Base-by-base conservation (phyloP, 2,113 vertebrate genomes). In the Hirundichthys speculiger region DNA sequence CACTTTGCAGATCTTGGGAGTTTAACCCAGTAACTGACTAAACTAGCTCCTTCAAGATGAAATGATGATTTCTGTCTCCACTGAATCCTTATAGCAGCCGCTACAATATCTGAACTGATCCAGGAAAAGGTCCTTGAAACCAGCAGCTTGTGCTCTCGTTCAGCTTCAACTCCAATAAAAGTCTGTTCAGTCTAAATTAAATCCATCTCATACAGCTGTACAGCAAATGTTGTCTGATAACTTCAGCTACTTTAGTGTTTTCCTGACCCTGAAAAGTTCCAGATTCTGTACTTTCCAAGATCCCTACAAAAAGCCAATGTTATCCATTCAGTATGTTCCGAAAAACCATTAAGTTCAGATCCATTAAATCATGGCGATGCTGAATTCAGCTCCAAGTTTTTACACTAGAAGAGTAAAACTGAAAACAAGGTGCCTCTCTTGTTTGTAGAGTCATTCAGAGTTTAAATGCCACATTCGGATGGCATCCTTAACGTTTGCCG, bases 271-370 rank as follows among this genome's bases (percentile, higher is more conserved):
- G 22, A 55, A 47, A 66, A 39, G 27, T 21, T 55, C 20, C 42
- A 55, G 63, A 66, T 65, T 45, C 51, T 54, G 24, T 38, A 18
- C 30, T 54, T 55, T 47, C 27, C n/a, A 46, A 38, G 51, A 65
- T 65, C 63, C 20, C 11, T 46, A 38, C 62, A 52, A 54, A 64
- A 22, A 22, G 11, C 49, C 16, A 27, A 47, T 47, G 18, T 13
- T 25, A 65, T 18, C 51, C 14, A 8, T 60, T 13, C 16, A 14
- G 14, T 24, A 34, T 41, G 54, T 65, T 54, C 50, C 42, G 21
- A 55, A 66, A 43, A 55, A 66, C 24, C 43, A 41, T 6, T 41
- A 41, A 42, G 18, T 38, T 21, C 22, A 25, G 7, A 41, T 50
- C 46, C 59, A 41, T 20, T 51, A 19, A 63, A 51, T 63, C 60